Evolutionary conservation across 2,113 vertebrate species (phyloP), one percentile per base, ranked within the genome.

Genomic region (Nothobranchius furzeri): DNA sequence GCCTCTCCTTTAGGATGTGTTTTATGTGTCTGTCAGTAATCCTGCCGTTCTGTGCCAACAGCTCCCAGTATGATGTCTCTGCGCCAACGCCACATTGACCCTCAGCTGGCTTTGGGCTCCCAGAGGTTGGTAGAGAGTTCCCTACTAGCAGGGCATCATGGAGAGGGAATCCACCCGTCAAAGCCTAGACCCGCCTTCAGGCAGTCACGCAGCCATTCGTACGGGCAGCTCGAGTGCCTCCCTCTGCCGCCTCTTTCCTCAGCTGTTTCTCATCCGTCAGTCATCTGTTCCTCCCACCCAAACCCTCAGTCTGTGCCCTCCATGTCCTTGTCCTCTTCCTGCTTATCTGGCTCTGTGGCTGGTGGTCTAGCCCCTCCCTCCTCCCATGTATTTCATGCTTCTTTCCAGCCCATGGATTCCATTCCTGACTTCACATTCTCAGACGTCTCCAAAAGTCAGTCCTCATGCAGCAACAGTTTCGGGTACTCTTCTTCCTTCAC

Each of bases 51-150:
- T 92, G 70, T 91, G 73, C 83, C 90, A 85, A 47, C 94, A 99
- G 96, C 96, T 85, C 95, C 96, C 62, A 94, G 94, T 88, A 91
- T 98, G 94, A 92, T 96, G 88, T 91, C 93, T 17, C 90, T 98
- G 72, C 96, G 97, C 54, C 96, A 98, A 89, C 95, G 96, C 81
- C 94, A 96, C 88, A 93, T 94, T 89, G 97, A 99, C 77, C 91
- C 95, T 0, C 95, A 94, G 90, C 94, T 94, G 82, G 90, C 92
- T 86, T 88, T 94, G 73, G 95, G 96, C 94, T 97, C 96, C 58
- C 97, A 98, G 96, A 98, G 97, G 97, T 98, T 98, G 95, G 97
- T 99, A 96, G 96, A 98, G 93, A 87, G 93, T 75, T 92, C 94
- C 69, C 90, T 89, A 47, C 83, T 86, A 79, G 64, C 68, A 0